Evolutionary conservation across 92 coral and sea anemone species (phyloP).

Genomic region (Bergia sp.): DNA sequence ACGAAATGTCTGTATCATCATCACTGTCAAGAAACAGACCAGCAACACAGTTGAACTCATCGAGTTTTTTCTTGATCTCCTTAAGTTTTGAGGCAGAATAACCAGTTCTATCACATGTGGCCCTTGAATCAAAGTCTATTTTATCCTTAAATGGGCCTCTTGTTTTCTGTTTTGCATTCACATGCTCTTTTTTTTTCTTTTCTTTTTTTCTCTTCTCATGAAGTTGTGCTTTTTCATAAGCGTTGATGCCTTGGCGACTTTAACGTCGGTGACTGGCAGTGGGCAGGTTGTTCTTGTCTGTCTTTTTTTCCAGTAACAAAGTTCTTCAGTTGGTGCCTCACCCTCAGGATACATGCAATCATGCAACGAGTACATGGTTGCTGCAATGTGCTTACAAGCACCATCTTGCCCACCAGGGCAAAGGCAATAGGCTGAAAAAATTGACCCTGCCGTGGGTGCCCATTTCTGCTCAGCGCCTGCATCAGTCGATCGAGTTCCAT

Average conservation of each 20-base stretch:
- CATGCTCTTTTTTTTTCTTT: neutral
- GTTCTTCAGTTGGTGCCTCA: slow-evolving; percentile 4
- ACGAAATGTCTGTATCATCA: neutral
- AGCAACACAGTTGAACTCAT: slow-evolving; percentile 11
- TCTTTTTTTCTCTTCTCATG: neutral
- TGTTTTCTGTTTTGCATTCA: neutral
- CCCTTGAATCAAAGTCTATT: neutral
- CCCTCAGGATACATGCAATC: slow-evolving; percentile 42
- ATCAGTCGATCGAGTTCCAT: slow-evolving; percentile 24
- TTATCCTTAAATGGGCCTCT: slow-evolving; percentile 6
- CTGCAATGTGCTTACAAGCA: slow-evolving; percentile 36
- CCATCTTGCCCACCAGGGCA: slow-evolving; percentile 42
- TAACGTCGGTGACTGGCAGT: neutral
- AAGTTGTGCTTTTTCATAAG: slow-evolving; percentile 9
- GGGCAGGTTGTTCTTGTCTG: neutral
- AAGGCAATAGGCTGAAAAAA: slow-evolving; percentile 1
- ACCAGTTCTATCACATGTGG: neutral
- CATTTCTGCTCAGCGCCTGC: slow-evolving; percentile 24
- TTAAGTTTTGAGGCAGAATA: neutral
- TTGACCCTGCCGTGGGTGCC: slow-evolving; percentile 31
- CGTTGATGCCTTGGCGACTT: neutral
- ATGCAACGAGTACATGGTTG: slow-evolving; percentile 36
- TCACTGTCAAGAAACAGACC: slow-evolving; percentile 11
- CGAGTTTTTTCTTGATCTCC: neutral
- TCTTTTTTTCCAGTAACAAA: slow-evolving; percentile 17